Conservation (phyloP, 2,113 vertebrate genomes). For the Dipodomys spectabilis region DNA sequence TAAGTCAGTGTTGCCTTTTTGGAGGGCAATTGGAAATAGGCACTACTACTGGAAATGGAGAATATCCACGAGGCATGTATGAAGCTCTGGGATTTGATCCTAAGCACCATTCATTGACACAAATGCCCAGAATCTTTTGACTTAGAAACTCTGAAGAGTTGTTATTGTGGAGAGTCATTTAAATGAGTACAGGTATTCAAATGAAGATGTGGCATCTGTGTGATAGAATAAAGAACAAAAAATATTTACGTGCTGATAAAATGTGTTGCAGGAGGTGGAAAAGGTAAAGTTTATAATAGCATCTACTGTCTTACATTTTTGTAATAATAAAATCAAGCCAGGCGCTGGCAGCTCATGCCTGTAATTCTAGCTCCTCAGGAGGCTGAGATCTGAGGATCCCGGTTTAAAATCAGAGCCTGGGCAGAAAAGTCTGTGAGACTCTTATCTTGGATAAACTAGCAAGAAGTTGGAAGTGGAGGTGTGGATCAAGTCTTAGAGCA, state of each 20-base stretch:
- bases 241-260: background rate
- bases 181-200: background rate
- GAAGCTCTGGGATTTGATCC: background rate
- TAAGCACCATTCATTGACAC: background rate
- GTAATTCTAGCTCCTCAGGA: no score
- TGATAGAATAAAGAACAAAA: background rate
- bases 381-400: no score
- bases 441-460: no score
- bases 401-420: no score
- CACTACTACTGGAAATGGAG: background rate
- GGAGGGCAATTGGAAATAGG: conserved; percentile 18
- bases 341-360: no score
- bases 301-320: background rate
- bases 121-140: background rate
- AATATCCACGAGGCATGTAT: background rate
- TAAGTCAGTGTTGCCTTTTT: background rate
- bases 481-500: no score
- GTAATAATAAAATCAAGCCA: background rate
- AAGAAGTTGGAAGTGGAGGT: no score
- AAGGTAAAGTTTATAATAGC: background rate
- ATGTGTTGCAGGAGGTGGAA: background rate
- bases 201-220: background rate
- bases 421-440: no score
- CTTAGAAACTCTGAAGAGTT: background rate
- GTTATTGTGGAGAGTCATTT: background rate